These are phyloP conservation scores for Heterotilapia buettikoferi DNA, from an alignment of 2,113 vertebrate species.

Conservation along the genomic window DNA sequence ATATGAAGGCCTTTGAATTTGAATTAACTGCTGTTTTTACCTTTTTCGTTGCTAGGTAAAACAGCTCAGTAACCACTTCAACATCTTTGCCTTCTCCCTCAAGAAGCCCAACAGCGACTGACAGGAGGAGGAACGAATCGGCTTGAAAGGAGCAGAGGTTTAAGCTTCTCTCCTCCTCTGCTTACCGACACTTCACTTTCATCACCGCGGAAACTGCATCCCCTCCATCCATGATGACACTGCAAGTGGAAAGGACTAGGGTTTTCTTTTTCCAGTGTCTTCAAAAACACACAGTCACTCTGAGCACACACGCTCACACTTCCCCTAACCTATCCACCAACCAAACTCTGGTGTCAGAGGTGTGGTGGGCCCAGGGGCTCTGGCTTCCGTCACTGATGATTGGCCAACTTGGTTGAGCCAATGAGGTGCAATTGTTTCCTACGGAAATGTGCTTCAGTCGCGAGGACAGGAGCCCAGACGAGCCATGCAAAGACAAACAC, in stretches of 20 bases:
- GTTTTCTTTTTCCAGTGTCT: not conserved
- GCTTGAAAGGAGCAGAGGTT: slow-evolving; percentile 81
- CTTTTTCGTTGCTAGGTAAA: slow-evolving; percentile 73
- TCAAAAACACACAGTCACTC: slow-evolving; percentile 1
- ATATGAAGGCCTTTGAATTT: not conserved
- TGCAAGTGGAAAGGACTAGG: slow-evolving; percentile 42
- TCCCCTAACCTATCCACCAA: not conserved
- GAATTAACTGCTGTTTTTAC: not conserved
- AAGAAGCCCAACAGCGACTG: slow-evolving; percentile 87
- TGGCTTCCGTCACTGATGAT: slow-evolving; percentile 59
- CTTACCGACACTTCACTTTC: slow-evolving; percentile 80
- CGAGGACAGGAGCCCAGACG: slow-evolving; percentile 44
- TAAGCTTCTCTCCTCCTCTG: slow-evolving; percentile 69
- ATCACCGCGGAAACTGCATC: slow-evolving; percentile 72
- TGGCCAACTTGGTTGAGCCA: slow-evolving; percentile 56
- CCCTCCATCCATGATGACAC: slow-evolving; percentile 43
- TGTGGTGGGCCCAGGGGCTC: slow-evolving; percentile 44
- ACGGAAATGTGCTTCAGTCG: slow-evolving; percentile 75
- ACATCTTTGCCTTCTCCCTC: slow-evolving; percentile 88
- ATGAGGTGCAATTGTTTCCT: slow-evolving; percentile 80
- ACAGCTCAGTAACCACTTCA: slow-evolving; percentile 91
- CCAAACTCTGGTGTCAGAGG: not conserved
- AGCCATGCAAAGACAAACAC: slow-evolving; percentile 12
- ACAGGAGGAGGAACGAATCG: slow-evolving; percentile 86
- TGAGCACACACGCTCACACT: not conserved